phyloP scores from a whole-genome alignment of 2,113 vertebrate species.

The Rhabdomys dilectus region DNA sequence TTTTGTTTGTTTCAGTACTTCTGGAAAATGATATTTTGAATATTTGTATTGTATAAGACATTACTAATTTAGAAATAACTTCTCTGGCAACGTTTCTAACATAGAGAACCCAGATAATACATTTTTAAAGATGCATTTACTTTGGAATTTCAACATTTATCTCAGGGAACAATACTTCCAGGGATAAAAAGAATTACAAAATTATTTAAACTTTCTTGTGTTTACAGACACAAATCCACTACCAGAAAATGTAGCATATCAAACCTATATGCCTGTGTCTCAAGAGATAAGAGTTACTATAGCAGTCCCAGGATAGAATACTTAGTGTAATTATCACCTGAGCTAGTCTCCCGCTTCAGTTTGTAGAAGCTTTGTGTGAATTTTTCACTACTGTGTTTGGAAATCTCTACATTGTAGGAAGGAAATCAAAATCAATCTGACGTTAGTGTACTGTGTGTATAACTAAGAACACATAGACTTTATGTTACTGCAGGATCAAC shows the following conservation, averaged over 20 bases:
- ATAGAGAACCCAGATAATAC: conserved; percentile 24
- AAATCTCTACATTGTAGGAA: conserved; percentile 24
- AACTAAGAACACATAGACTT: not conserved
- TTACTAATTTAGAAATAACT: conserved; percentile 45
- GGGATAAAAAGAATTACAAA: conserved; percentile 37
- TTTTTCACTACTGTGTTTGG: conserved; percentile 26
- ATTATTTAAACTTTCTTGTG: conserved; percentile 38
- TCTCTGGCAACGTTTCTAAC: conserved; percentile 2
- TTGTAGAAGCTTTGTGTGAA: conserved; percentile 32
- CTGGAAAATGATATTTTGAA: conserved; percentile 44
- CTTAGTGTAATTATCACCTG: not conserved
- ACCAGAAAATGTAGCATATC: not conserved
- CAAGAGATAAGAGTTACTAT: conserved; percentile 19
- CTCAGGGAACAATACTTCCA: conserved; percentile 21
- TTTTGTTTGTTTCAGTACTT: conserved; percentile 21
- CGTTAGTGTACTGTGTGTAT: not conserved
- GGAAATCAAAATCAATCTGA: not conserved
- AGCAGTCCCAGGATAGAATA: not conserved
- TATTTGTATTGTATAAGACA: conserved; percentile 45
- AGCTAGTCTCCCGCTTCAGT: not conserved
- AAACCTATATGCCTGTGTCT: not conserved
- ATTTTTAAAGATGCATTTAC: conserved; percentile 56
- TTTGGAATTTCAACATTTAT: conserved; percentile 59
- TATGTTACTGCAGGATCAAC: not conserved
- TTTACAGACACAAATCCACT: conserved; percentile 9